Conservation (phyloP, 2,888 invertebrate species). For the Ornithoptera priamus region DNA sequence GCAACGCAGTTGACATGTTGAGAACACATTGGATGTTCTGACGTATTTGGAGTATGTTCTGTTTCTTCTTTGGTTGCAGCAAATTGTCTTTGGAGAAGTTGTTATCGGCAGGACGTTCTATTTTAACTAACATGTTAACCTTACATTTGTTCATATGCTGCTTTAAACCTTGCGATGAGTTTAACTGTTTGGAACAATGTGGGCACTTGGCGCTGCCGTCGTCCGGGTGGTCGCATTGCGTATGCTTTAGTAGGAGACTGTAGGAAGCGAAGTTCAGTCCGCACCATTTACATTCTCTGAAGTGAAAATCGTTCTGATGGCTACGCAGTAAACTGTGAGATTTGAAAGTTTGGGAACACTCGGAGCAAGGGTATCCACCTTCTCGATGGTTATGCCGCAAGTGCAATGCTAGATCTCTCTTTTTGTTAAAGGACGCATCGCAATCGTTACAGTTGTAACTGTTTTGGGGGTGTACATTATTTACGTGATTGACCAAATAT, state of each 20-base stretch:
- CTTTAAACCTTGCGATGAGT: conserved; percentile 54
- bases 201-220: conserved; percentile 52
- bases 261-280: conserved; percentile 49
- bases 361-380: conserved; percentile 58
- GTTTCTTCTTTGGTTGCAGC: conserved; percentile 49
- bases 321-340: conserved; percentile 42
- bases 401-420: conserved; percentile 56
- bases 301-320: conserved; percentile 57
- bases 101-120: conserved; percentile 30
- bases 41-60: conserved; percentile 57
- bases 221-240: conserved; percentile 52
- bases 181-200: conserved; percentile 58
- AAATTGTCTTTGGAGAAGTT: conserved; percentile 35
- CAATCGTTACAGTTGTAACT: conserved; percentile 62
- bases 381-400: conserved; percentile 51
- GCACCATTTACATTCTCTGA: conserved; percentile 57
- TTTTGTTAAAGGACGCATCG: conserved; percentile 56
- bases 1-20: conserved; percentile 69
- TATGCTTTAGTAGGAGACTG: conserved; percentile 52
- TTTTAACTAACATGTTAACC: conserved; percentile 43
- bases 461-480: conserved; percentile 53
- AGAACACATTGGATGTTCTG: conserved; percentile 64
- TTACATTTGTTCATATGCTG: conserved; percentile 60
- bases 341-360: conserved; percentile 52
- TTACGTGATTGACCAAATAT: conserved; percentile 58